Evolutionary conservation across 2,797 vertebrate genomes (phyloP).

Genomic region (Staurois parvus): DNA sequence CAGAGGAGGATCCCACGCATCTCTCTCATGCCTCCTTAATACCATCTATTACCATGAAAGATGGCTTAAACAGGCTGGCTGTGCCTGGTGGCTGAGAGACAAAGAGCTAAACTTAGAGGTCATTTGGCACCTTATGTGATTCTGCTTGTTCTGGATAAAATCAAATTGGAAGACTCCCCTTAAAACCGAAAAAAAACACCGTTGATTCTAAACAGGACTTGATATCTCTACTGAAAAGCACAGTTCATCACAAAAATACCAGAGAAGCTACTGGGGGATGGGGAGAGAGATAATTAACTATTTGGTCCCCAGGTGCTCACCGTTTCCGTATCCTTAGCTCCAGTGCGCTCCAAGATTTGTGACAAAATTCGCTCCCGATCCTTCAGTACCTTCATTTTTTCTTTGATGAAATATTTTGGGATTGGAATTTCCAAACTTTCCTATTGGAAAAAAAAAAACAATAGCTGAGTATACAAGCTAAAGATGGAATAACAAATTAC

Average conservation of each 20-base stretch:
- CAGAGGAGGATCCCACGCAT: constrained; percentile 34
- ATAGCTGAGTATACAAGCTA: background rate
- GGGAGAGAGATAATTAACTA: background rate
- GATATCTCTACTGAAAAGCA: background rate
- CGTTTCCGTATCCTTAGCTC: constrained; percentile 49
- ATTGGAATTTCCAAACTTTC: constrained; percentile 85
- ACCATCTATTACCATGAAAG: constrained; percentile 11
- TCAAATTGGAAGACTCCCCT: background rate
- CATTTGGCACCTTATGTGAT: background rate
- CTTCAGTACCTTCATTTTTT: constrained; percentile 77
- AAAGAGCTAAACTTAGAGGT: background rate
- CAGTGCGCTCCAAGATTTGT: constrained; percentile 74
- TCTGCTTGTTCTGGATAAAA: constrained; percentile 2
- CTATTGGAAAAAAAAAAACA: constrained; percentile 69
- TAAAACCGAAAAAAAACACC: background rate
- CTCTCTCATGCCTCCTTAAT: constrained; percentile 37
- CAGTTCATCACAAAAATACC: background rate
- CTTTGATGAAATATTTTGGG: constrained; percentile 85
- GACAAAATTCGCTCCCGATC: constrained; percentile 78
- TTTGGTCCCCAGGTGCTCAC: constrained; percentile 67
- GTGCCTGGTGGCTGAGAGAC: constrained; percentile 10
- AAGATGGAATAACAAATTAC: background rate
- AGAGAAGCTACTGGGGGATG: background rate
- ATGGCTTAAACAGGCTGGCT: constrained; percentile 19
- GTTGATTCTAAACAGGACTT: background rate